phyloP scores from a whole-genome alignment of 1,140 invertebrate genomes.

The Drosophila miranda region DNA sequence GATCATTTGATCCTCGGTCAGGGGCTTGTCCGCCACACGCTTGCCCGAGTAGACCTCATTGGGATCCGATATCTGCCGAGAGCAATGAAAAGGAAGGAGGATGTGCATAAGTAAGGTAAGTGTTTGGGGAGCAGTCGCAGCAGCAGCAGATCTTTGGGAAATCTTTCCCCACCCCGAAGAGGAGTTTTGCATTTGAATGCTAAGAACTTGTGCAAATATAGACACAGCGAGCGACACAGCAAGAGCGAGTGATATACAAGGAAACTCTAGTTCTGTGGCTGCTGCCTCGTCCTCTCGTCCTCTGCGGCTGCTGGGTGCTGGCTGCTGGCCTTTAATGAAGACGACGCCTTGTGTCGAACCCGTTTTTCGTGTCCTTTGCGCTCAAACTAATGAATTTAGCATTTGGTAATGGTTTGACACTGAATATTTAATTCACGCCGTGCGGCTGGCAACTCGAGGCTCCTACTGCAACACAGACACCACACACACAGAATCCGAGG shows the following conservation, averaged over 20 bases:
- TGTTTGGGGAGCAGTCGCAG: constrained; percentile 3
- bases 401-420: constrained; percentile 82
- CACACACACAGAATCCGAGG: constrained; percentile 13
- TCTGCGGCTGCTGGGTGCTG: constrained; percentile 21
- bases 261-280: constrained; percentile 11
- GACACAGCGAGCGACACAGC: constrained; percentile 5
- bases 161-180: constrained; percentile 8
- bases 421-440: constrained; percentile 80
- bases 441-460: constrained; percentile 45
- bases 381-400: constrained; percentile 82
- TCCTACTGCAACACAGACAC: constrained; percentile 16
- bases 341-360: constrained; percentile 70
- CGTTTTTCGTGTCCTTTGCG: constrained; percentile 76
- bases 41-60: constrained; percentile 97
- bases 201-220: constrained; percentile 71
- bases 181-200: constrained; percentile 25
- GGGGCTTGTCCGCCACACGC: constrained; percentile 91
- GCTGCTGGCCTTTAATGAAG: constrained; percentile 67
- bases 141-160: not conserved
- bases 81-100: constrained; percentile 21
- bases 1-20: constrained; percentile 97
- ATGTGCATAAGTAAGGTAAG: too few species aligned
- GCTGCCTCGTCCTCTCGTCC: constrained; percentile 19
- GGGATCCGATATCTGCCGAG: constrained; percentile 91
- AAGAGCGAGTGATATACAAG: constrained; percentile 17